Evolutionary conservation across 2,888 invertebrate species (phyloP).

Genomic region (Apodemia mormo): DNA sequence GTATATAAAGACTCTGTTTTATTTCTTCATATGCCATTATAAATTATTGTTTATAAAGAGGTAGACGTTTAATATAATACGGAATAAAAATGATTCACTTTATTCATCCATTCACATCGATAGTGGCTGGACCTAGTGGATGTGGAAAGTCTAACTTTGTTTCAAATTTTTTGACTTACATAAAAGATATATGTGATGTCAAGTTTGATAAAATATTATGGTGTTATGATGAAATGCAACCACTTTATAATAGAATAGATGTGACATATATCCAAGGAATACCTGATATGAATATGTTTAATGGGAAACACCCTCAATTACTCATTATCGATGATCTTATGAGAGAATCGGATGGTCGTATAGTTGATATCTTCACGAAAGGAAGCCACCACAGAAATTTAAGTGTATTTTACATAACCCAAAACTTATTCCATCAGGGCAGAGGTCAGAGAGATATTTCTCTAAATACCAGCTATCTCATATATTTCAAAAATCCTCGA

Average conservation of each 20-base stretch:
- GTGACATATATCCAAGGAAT: conserved; percentile 41
- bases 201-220: conserved; percentile 29
- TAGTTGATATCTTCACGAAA: conserved; percentile 32
- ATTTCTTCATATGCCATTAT: background rate
- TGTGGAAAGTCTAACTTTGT: conserved; percentile 39
- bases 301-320: conserved; percentile 36
- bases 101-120: conserved; percentile 37
- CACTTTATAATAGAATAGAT: conserved; percentile 36
- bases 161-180: conserved; percentile 27
- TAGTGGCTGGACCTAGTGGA: conserved; percentile 35
- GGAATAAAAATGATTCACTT: conserved; percentile 29
- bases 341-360: conserved; percentile 43
- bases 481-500: conserved; percentile 19
- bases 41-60: background rate
- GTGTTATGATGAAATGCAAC: conserved; percentile 36
- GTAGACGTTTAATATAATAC: background rate
- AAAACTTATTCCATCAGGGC: conserved; percentile 21
- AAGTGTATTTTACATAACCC: conserved; percentile 23
- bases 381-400: conserved; percentile 22
- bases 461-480: conserved; percentile 6
- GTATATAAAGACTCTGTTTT: background rate
- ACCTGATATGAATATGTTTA: conserved; percentile 42
- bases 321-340: conserved; percentile 45
- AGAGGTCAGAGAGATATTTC: conserved; percentile 4
- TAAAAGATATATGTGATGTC: conserved; percentile 27